A percentile compares a stretch with the other conserved stretches of the same genome.
These are phyloP conservation scores for Drosophila sturtevanti DNA, from an alignment of 1,140 invertebrate species.

Conservation along the genomic window DNA sequence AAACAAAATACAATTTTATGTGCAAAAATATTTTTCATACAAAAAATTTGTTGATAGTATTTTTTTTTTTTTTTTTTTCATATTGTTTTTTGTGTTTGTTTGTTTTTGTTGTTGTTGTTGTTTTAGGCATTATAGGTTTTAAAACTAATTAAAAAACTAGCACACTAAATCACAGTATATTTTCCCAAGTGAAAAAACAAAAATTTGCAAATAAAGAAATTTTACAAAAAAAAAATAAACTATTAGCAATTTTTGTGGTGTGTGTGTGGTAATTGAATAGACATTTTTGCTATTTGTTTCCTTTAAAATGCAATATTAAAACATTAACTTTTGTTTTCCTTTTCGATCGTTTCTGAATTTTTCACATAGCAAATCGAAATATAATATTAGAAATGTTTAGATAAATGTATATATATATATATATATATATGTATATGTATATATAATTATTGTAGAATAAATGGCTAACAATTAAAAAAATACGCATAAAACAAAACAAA, in stretches of 20 bases:
- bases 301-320: conserved; percentile 7
- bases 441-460: conserved; percentile 55
- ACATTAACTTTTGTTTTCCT: not conserved
- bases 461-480: conserved; percentile 76
- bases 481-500: conserved; percentile 75
- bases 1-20: conserved; percentile 63
- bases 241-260: conserved; percentile 37
- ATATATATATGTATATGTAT: conserved; percentile 23
- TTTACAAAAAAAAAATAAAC: conserved; percentile 72
- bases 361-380: not conserved
- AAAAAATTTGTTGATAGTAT: not conserved
- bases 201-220: conserved; percentile 66
- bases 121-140: conserved; percentile 39
- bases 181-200: conserved; percentile 74
- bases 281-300: not conserved
- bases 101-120: not conserved
- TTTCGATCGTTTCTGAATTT: not conserved
- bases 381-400: conserved; percentile 31
- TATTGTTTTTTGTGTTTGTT: conserved; percentile 1
- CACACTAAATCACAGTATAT: conserved; percentile 82
- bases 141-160: conserved; percentile 82
- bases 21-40: conserved; percentile 29
- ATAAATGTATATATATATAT: conserved; percentile 37
- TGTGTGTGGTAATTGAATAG: conserved; percentile 1
- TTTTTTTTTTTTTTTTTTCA: not conserved